phyloP scores from a whole-genome alignment of 2,113 vertebrate species.

The Chitala chitala region DNA sequence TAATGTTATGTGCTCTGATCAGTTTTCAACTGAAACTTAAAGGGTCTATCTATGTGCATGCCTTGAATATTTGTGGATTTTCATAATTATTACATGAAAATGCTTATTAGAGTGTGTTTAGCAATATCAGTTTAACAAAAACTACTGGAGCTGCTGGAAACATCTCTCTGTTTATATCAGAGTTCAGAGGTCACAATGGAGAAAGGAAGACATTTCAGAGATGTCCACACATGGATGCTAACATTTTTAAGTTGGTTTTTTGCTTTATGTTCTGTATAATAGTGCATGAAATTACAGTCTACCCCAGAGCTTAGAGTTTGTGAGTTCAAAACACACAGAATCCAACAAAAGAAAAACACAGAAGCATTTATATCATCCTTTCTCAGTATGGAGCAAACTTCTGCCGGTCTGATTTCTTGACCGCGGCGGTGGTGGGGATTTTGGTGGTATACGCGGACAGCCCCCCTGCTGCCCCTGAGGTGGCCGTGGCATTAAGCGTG shows the following conservation, averaged over 20 bases:
- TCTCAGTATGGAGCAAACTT: conserved; percentile 89
- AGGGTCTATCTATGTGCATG: background rate
- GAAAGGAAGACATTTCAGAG: conserved; percentile 51
- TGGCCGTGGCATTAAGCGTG: conserved; percentile 74
- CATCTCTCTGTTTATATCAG: conserved; percentile 42
- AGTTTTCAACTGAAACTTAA: no score
- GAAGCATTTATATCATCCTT: conserved; percentile 57
- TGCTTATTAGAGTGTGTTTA: no score
- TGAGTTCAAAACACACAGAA: conserved; percentile 40
- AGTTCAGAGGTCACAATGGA: conserved; percentile 51
- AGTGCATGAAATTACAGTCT: conserved; percentile 54
- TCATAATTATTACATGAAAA: background rate
- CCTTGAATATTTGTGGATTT: background rate
- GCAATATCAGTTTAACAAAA: background rate
- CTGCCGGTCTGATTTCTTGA: conserved; percentile 86
- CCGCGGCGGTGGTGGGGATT: conserved; percentile 67
- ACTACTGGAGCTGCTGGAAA: conserved; percentile 56
- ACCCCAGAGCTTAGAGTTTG: conserved; percentile 56
- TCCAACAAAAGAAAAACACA: conserved; percentile 30
- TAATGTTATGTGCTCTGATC: no score
- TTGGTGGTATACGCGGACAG: conserved; percentile 78
- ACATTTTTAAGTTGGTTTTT: conserved; percentile 24
- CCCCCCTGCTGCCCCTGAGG: conserved; percentile 71
- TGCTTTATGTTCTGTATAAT: conserved; percentile 19
- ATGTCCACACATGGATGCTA: conserved; percentile 53